Base-by-base conservation (phyloP, 30 jellyfish, hydroid and myxozoan genomes). In the Hydra vulgaris region DNA sequence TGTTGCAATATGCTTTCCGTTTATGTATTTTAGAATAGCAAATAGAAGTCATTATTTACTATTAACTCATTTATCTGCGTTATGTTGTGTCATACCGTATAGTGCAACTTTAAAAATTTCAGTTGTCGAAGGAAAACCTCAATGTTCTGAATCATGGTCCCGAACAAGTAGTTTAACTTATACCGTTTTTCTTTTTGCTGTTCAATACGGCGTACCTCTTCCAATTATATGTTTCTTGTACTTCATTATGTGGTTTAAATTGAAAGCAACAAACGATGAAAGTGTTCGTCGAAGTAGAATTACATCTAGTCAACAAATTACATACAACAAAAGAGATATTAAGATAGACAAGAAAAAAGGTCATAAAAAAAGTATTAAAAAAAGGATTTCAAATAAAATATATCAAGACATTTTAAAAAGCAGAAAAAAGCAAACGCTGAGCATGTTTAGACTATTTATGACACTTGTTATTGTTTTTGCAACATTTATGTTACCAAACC, bases 1-100 rank as follows among this genome's bases (percentile, higher is more conserved):
- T 86, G 26, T 85, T 19, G 95, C 92, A 15, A 67, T 80, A 21
- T 86, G 73, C 18, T 81, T 79, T 79, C 89, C 95, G 66, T 80
- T 85, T 67, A 26, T 25, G 7, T 80, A 74, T 54, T 52, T 20
- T 0, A 19, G 69, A 22, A 18, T 68, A 1, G 61, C 61, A 3
- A 71, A 80, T 26, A 27, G 27, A 27, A 67, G 71, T 18, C 72
- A 53, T 19, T 74, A 7, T 40, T 18, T 85, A 7, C 56, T 55
- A 17, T 17, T 52, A 8, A 18, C 73, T 17, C 92, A 85, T 80
- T 70, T 73, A 0, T 7, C 69, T 16, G 72, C 92, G 7, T 21
- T 85, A 21, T 27, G 7, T 17, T 67, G 84, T 25, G 95, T 85
- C 17, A 7, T 81, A 15, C 95, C 95, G 79, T 85, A 85, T 16